A percentile compares a stretch with the other conserved stretches of the same genome.
Conservation (phyloP, 1,140 invertebrate species). For the Colletes gigas region DNA sequence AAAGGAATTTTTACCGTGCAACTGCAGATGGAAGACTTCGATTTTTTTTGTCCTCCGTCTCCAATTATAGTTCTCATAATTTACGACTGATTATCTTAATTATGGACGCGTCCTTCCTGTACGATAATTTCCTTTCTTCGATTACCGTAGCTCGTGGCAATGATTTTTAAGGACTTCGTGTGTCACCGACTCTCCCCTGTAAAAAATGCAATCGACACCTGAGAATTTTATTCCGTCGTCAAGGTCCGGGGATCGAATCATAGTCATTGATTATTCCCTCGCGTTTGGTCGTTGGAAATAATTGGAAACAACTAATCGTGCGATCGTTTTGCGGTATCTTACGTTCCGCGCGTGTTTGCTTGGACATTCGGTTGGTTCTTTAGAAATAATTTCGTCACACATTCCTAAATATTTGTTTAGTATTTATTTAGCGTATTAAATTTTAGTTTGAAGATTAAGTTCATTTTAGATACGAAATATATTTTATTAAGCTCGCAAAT, state of each 20-base stretch:
- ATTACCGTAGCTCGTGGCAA: background rate
- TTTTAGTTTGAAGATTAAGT: too few species aligned
- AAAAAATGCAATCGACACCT: slow-evolving; percentile 24
- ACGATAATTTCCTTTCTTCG: slow-evolving; percentile 42
- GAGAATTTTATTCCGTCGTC: slow-evolving; percentile 12
- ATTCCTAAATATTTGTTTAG: too few species aligned
- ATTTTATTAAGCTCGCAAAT: too few species aligned
- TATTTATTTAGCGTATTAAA: too few species aligned
- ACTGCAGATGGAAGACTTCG: background rate
- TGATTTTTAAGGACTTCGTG: background rate
- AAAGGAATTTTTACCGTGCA: background rate
- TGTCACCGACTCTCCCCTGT: background rate
- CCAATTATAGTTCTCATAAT: background rate
- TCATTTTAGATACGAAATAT: too few species aligned
- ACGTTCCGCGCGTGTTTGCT: too few species aligned
- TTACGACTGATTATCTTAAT: slow-evolving; percentile 3
- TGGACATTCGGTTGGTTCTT: too few species aligned
- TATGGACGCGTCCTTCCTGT: slow-evolving; percentile 39
- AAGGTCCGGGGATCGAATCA: background rate
- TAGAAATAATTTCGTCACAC: too few species aligned
- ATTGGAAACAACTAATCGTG: background rate
- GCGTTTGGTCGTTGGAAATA: background rate
- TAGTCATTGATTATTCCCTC: background rate
- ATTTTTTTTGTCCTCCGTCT: background rate
- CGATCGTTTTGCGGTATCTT: too few species aligned